A percentile compares a stretch with the other conserved stretches of the same genome.
These are phyloP conservation scores for Agelas oroides DNA, from an alignment of 37 sponge, comb jelly and placozoan genomes.

Conservation along the genomic window DNA sequence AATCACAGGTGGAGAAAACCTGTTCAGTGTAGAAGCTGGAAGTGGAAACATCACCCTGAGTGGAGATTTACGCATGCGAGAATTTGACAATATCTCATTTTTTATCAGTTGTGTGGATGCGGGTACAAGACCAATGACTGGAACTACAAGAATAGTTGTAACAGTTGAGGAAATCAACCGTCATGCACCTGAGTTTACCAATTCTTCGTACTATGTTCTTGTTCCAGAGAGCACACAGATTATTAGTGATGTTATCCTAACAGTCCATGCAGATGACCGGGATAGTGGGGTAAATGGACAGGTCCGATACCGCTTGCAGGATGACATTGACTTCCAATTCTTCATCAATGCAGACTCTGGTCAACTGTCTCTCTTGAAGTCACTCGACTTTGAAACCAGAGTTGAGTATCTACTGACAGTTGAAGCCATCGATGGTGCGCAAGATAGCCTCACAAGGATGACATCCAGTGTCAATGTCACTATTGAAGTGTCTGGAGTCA, in stretches of 20 bases:
- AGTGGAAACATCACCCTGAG: slow-evolving; percentile 36
- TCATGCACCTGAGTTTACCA: slow-evolving; percentile 52
- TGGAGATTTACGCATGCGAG: slow-evolving; percentile 27
- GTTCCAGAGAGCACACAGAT: slow-evolving; percentile 45
- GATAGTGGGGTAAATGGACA: slow-evolving; percentile 56
- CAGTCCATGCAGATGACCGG: slow-evolving; percentile 35
- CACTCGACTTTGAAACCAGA: slow-evolving; percentile 55
- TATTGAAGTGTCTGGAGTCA: slow-evolving; percentile 60
- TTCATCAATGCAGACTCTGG: slow-evolving; percentile 50
- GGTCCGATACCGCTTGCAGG: slow-evolving; percentile 28
- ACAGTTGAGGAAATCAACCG: slow-evolving; percentile 39
- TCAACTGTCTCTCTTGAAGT: slow-evolving; percentile 9
- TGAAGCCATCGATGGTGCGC: slow-evolving; percentile 66
- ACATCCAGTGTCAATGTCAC: slow-evolving; percentile 52
- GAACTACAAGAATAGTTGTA: slow-evolving; percentile 21
- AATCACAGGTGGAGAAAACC: background rate
- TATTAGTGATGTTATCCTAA: slow-evolving; percentile 26
- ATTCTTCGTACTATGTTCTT: slow-evolving; percentile 17
- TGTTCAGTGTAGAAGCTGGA: slow-evolving; percentile 35
- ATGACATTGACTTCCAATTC: slow-evolving; percentile 26
- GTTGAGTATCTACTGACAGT: slow-evolving; percentile 34
- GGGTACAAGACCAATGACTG: slow-evolving; percentile 12
- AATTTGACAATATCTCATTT: slow-evolving; percentile 40
- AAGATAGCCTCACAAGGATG: slow-evolving; percentile 36
- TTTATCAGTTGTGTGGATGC: slow-evolving; percentile 39